Conservation (phyloP, 1,140 invertebrate genomes). For the Drosophila arizonae region DNA sequence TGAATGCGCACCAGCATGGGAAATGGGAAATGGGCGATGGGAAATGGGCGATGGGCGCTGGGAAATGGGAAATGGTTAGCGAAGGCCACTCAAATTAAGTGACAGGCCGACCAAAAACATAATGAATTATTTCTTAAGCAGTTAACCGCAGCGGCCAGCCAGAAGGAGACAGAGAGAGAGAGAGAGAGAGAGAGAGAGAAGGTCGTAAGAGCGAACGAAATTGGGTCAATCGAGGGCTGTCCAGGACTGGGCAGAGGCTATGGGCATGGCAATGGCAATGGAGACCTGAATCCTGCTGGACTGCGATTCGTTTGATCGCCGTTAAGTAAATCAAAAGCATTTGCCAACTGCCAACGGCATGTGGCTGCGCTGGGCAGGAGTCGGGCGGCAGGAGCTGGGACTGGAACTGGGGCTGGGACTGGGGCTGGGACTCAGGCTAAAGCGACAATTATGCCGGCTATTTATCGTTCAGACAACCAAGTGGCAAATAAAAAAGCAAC, state of each 20-base stretch:
- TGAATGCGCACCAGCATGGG: neutral
- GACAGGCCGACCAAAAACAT: slow-evolving; percentile 71
- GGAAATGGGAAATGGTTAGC: neutral
- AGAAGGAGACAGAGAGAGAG: neutral
- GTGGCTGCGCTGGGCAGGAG: slow-evolving; percentile 4
- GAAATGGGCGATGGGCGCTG: slow-evolving; percentile 24
- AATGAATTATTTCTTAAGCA: slow-evolving; percentile 79
- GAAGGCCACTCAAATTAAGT: slow-evolving; percentile 71
- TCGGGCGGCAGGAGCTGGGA: no score
- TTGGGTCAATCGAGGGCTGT: slow-evolving; percentile 49
- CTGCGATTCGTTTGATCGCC: slow-evolving; percentile 14
- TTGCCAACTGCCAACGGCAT: slow-evolving; percentile 51
- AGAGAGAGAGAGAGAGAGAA: slow-evolving; percentile 2
- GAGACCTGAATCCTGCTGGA: neutral
- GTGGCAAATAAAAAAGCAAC: slow-evolving; percentile 16
- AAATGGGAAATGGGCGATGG: neutral
- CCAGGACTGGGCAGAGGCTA: neutral
- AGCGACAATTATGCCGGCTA: slow-evolving; percentile 64
- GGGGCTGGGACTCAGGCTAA: neutral
- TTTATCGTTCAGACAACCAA: slow-evolving; percentile 55
- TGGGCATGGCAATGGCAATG: neutral
- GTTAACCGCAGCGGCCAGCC: slow-evolving; percentile 61
- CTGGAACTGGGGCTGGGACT: no score
- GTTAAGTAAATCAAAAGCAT: slow-evolving; percentile 54
- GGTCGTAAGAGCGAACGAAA: slow-evolving; percentile 24